These are phyloP conservation scores for Cheirogaleus medius DNA, from an alignment of 2,113 vertebrate species.

Conservation along the genomic window DNA sequence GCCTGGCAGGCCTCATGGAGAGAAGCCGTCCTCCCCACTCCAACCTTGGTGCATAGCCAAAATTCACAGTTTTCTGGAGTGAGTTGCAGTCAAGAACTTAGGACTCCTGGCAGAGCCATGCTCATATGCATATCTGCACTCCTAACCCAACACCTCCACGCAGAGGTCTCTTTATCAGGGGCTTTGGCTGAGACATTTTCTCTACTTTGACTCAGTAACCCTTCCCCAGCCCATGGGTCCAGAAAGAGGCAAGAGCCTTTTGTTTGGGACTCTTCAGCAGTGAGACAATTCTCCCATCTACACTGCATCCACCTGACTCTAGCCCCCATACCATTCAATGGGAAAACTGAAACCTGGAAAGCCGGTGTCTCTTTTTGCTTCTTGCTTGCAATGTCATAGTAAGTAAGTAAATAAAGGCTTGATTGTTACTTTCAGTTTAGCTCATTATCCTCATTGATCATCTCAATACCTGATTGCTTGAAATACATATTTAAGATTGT, in stretches of 20 bases:
- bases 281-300: background rate
- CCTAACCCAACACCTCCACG: background rate
- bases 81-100: background rate
- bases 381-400: background rate
- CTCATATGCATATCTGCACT: background rate
- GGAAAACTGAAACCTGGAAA: background rate
- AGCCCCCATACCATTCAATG: background rate
- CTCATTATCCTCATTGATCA: background rate
- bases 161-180: no score
- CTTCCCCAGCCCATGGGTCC: background rate
- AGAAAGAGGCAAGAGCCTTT: background rate
- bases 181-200: background rate
- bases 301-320: background rate
- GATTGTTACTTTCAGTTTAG: background rate
- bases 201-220: background rate
- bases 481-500: background rate
- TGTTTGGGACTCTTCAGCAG: background rate
- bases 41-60: background rate
- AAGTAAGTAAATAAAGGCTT: background rate
- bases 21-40: background rate
- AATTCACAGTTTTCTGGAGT: background rate
- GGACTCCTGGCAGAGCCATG: background rate
- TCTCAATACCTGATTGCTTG: background rate
- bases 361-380: background rate
- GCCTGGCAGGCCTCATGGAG: background rate